Evolutionary conservation across 2,888 invertebrate species (phyloP).

Genomic region (Dioctria rufipes): DNA sequence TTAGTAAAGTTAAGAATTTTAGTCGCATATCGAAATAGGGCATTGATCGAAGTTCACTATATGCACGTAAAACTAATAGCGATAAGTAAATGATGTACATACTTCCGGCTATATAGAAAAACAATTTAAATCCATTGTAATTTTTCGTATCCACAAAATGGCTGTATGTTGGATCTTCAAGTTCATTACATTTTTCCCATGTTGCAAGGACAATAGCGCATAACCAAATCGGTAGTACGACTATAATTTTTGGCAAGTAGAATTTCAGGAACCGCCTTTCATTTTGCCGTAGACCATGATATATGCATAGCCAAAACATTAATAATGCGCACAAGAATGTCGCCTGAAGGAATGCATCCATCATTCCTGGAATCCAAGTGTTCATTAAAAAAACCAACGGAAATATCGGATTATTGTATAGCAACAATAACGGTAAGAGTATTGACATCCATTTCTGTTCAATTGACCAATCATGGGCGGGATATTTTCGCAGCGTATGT

Average conservation of each 20-base stretch:
- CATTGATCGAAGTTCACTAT: slow-evolving; percentile 95
- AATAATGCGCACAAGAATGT: slow-evolving; percentile 90
- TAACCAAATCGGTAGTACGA: slow-evolving; percentile 90
- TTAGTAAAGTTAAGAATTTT: slow-evolving; percentile 90
- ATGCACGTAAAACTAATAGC: slow-evolving; percentile 88
- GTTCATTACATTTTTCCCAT: slow-evolving; percentile 92
- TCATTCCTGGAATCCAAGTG: slow-evolving; percentile 92
- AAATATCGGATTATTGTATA: slow-evolving; percentile 96
- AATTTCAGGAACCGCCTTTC: slow-evolving; percentile 89
- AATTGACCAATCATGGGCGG: slow-evolving; percentile 94
- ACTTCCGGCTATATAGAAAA: slow-evolving; percentile 89
- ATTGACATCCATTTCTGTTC: slow-evolving; percentile 97
- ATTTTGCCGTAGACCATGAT: slow-evolving; percentile 95
- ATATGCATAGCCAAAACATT: slow-evolving; percentile 95
- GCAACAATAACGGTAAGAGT: slow-evolving; percentile 86
- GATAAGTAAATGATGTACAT: slow-evolving; percentile 89
- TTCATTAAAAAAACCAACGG: slow-evolving; percentile 91
- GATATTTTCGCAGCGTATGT: slow-evolving; percentile 88
- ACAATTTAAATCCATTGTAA: slow-evolving; percentile 89
- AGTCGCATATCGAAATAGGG: slow-evolving; percentile 96
- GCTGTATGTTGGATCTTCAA: slow-evolving; percentile 93
- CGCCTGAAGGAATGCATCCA: slow-evolving; percentile 92
- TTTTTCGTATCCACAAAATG: slow-evolving; percentile 87
- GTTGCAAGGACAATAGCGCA: slow-evolving; percentile 88
- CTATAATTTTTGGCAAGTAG: slow-evolving; percentile 90